These are phyloP conservation scores for Arbacia lixula DNA, from an alignment of 53 echinoderm and acorn worm species.

Conservation along the genomic window DNA sequence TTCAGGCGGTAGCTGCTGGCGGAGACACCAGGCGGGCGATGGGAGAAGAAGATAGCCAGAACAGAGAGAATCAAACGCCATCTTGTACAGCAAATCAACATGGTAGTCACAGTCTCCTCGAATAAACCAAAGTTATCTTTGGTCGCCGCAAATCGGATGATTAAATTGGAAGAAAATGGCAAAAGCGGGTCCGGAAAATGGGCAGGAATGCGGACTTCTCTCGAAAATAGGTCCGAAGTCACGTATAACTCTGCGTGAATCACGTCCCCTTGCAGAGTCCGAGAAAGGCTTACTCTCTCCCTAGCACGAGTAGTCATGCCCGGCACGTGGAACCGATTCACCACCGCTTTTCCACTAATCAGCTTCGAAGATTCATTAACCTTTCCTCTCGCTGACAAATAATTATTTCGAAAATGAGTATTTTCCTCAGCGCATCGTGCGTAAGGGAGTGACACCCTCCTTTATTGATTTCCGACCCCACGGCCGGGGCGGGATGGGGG, in stretches of 20 bases:
- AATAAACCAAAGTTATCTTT: neutral
- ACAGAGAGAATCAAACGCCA: conserved; percentile 9
- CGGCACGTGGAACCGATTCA: conserved; percentile 14
- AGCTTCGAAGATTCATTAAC: conserved; percentile 15
- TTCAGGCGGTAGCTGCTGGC: conserved; percentile 28
- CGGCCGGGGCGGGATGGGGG: conserved; percentile 6
- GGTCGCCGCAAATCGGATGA: conserved; percentile 2
- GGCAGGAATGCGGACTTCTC: neutral
- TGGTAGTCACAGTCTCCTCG: neutral
- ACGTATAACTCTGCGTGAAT: conserved; percentile 17
- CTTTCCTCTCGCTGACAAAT: neutral
- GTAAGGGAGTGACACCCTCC: conserved; percentile 33
- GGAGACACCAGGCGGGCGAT: neutral
- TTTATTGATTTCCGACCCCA: conserved; percentile 14
- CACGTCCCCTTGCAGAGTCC: neutral
- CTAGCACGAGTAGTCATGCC: no score
- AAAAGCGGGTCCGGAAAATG: neutral
- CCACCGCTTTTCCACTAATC: conserved; percentile 10
- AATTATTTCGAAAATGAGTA: conserved; percentile 32
- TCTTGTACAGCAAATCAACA: neutral
- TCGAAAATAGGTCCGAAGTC: neutral
- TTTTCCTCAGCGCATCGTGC: conserved; percentile 20
- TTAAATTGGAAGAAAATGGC: neutral
- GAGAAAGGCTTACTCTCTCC: neutral
- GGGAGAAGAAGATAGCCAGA: neutral